Conservation (phyloP, 1,140 invertebrate genomes). For the Neodiprion lecontei region DNA sequence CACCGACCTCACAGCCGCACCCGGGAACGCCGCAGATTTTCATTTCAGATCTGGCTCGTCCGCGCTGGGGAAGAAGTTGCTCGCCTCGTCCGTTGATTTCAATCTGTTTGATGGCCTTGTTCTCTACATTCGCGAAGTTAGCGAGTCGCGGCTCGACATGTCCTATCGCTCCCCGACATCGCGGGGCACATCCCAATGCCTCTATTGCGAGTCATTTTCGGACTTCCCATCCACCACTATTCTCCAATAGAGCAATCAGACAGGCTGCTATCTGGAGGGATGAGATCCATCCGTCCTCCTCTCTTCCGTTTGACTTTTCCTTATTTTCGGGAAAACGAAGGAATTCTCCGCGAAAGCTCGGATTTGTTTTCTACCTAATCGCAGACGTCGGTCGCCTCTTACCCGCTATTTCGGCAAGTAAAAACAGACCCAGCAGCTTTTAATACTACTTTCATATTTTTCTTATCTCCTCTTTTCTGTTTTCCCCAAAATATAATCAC, state of each 20-base stretch:
- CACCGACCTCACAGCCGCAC: conserved; percentile 30
- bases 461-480: no score
- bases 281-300: not conserved
- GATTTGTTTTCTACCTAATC: no score
- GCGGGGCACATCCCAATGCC: conserved; percentile 1
- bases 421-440: no score
- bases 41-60: conserved; percentile 47
- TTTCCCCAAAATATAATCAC: no score
- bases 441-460: no score
- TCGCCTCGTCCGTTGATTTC: conserved; percentile 35
- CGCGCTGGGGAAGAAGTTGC: conserved; percentile 29
- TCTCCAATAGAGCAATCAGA: conserved; percentile 2
- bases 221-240: not conserved
- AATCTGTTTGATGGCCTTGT: conserved; percentile 42
- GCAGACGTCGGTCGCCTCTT: no score
- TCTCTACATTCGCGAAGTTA: conserved; percentile 9
- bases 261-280: not conserved
- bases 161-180: conserved; percentile 1
- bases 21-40: conserved; percentile 42
- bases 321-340: no score
- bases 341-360: no score
- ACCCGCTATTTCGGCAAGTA: no score
- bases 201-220: conserved; percentile 2
- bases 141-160: not conserved
- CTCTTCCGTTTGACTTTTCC: not conserved